Conservation (phyloP, 2,888 invertebrate genomes). For the Abscondita cerata region DNA sequence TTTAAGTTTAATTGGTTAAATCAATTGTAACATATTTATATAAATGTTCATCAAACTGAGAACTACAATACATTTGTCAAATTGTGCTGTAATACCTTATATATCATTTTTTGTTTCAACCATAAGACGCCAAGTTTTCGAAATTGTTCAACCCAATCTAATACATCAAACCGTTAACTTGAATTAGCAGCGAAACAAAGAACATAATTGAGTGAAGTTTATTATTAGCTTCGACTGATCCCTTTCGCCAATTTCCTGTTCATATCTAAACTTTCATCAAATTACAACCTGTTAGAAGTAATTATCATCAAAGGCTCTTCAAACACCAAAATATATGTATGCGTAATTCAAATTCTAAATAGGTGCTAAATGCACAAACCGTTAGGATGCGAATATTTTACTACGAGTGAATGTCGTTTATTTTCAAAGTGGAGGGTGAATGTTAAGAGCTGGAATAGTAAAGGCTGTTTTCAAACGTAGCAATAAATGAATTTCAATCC, state of each 20-base stretch:
- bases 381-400: slow-evolving; percentile 33
- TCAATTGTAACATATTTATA: too few relatives aligned
- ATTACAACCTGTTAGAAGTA: background rate
- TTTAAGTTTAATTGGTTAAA: too few relatives aligned
- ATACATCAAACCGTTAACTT: slow-evolving; percentile 11
- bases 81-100: too few relatives aligned
- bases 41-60: too few relatives aligned
- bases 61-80: too few relatives aligned
- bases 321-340: slow-evolving; percentile 13
- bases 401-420: slow-evolving; percentile 31
- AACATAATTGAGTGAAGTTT: slow-evolving; percentile 13
- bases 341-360: slow-evolving; percentile 26
- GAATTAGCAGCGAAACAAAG: slow-evolving; percentile 22
- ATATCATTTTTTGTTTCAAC: too few relatives aligned
- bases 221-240: slow-evolving; percentile 13
- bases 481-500: slow-evolving; percentile 37
- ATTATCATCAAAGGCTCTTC: slow-evolving; percentile 14
- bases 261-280: background rate
- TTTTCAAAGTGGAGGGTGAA: slow-evolving; percentile 27
- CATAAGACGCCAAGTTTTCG: too few relatives aligned
- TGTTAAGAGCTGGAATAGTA: slow-evolving; percentile 25
- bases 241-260: background rate
- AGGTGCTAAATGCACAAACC: slow-evolving; percentile 27
- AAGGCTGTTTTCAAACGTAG: slow-evolving; percentile 32
- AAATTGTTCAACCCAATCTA: slow-evolving; percentile 7